Evolutionary conservation across 2,888 invertebrate genomes (phyloP).

Genomic region (Coleophora flavipennella): DNA sequence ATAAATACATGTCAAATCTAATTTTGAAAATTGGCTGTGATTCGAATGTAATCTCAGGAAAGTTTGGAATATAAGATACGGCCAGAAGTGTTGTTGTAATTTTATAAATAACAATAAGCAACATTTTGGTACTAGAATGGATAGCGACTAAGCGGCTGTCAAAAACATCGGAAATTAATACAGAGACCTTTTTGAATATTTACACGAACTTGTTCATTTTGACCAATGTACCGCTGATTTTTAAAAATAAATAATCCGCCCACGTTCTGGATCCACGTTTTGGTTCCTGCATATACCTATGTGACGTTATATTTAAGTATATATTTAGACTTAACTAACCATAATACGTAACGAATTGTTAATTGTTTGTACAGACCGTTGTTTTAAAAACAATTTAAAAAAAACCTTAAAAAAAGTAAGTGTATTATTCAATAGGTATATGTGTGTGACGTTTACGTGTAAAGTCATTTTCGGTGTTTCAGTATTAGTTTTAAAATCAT

Average conservation of each 20-base stretch:
- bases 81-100: no score
- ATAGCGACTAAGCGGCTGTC: no score
- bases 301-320: slow-evolving; percentile 21
- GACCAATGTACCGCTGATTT: not conserved
- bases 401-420: slow-evolving; percentile 32
- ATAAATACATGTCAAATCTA: no score
- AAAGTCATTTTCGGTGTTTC: slow-evolving; percentile 45
- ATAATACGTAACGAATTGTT: slow-evolving; percentile 32
- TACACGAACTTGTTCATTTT: no score
- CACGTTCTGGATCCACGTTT: slow-evolving; percentile 30
- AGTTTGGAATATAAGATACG: slow-evolving; percentile 10
- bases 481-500: slow-evolving; percentile 64
- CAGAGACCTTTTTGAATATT: no score
- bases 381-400: slow-evolving; percentile 37
- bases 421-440: slow-evolving; percentile 33
- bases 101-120: no score
- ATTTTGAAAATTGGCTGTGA: slow-evolving; percentile 51
- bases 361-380: slow-evolving; percentile 53
- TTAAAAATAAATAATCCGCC: slow-evolving; percentile 23
- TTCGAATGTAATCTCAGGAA: slow-evolving; percentile 35
- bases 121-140: no score
- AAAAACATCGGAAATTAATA: no score
- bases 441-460: slow-evolving; percentile 44
- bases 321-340: slow-evolving; percentile 19
- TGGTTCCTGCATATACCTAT: slow-evolving; percentile 18